phyloP scores from a whole-genome alignment of 2,888 invertebrate genomes.

The Macropis europaea region DNA sequence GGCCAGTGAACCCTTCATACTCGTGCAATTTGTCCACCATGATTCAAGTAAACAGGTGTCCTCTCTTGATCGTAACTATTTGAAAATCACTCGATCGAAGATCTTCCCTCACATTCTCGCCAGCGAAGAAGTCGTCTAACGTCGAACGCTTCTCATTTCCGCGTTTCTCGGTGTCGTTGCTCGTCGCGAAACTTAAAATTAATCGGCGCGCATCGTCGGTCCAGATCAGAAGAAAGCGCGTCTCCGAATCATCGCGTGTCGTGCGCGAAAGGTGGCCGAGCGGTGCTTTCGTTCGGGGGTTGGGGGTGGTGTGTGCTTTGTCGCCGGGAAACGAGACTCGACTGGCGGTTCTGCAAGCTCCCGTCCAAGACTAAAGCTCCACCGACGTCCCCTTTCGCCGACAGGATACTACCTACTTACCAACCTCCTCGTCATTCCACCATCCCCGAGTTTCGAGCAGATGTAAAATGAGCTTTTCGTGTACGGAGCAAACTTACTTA shows the following conservation, averaged over 20 bases:
- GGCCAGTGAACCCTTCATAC: conserved; percentile 88
- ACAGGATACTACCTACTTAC: conserved; percentile 16
- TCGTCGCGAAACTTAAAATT: too few species aligned
- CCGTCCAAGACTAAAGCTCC: conserved; percentile 43
- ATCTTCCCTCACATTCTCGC: conserved; percentile 11
- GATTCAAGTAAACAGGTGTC: too few species aligned
- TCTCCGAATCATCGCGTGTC: background rate
- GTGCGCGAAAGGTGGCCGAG: background rate
- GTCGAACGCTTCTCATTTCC: too few species aligned
- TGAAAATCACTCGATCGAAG: background rate
- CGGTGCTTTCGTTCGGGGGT: background rate
- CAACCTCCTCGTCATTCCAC: conserved; percentile 4
- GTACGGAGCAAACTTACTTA: conserved; percentile 24
- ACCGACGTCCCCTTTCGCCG: conserved; percentile 33
- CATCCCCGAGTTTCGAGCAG: background rate
- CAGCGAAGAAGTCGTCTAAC: too few species aligned
- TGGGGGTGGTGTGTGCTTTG: conserved; percentile 21
- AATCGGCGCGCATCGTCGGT: too few species aligned
- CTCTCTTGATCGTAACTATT: too few species aligned
- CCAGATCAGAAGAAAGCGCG: background rate
- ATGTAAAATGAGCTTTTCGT: conserved; percentile 42
- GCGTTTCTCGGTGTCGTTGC: too few species aligned
- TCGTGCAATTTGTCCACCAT: conserved; percentile 91
- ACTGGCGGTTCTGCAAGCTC: conserved; percentile 50
- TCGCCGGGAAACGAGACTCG: conserved; percentile 45